phyloP scores from a whole-genome alignment of 2,113 vertebrate genomes.

The Platanista minor region DNA sequence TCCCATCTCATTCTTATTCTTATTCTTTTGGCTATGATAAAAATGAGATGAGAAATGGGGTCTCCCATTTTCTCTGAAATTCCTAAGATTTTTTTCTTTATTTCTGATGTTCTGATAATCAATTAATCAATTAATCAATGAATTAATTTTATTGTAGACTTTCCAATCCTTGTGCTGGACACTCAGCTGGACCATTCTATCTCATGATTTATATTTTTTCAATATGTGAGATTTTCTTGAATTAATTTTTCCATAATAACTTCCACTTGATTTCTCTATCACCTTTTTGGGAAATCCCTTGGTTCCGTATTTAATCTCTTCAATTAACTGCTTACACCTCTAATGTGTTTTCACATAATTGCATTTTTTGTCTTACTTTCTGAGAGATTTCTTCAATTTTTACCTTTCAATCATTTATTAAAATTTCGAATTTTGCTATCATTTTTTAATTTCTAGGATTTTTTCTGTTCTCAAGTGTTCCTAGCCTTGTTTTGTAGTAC shows the following conservation, averaged over 20 bases:
- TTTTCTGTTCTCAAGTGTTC: not conserved
- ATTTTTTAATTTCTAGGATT: not conserved
- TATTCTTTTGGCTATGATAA: not conserved
- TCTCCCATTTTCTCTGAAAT: not conserved
- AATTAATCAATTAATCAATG: not conserved
- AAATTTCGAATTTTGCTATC: not conserved
- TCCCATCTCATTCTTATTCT: not conserved
- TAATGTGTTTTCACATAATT: not conserved
- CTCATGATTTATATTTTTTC: not conserved
- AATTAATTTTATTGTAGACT: not conserved
- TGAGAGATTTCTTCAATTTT: not conserved
- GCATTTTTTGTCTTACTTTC: not conserved
- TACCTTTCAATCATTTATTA: not conserved
- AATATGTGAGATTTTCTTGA: not conserved
- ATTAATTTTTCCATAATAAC: not conserved
- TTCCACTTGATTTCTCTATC: accelerated
- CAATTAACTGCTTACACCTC: not conserved
- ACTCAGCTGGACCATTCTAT: not conserved
- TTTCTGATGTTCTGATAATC: not conserved
- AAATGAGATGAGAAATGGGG: not conserved
- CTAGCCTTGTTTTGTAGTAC: not conserved
- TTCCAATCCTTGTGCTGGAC: not conserved
- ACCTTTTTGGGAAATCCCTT: not conserved
- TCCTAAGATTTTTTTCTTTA: not conserved
- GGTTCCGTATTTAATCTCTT: not conserved